Conservation (phyloP, 2,888 invertebrate species). For the Cephus pygmeus region DNA sequence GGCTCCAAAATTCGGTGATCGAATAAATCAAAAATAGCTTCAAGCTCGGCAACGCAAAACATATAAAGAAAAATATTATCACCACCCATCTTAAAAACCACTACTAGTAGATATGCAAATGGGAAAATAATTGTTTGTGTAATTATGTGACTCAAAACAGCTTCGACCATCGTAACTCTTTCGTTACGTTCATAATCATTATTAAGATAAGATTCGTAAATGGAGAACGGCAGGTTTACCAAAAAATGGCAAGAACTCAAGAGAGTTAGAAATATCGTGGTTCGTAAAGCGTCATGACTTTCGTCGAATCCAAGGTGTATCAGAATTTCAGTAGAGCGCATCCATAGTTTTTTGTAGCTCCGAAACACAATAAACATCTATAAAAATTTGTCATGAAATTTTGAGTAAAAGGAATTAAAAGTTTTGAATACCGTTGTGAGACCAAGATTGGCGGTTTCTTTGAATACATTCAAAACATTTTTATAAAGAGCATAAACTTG, state of each 20-base stretch:
- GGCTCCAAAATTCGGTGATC: not conserved
- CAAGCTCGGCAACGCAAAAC: constrained; percentile 11
- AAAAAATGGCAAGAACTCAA: constrained; percentile 8
- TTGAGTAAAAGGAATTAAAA: not conserved
- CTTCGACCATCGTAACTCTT: constrained; percentile 3
- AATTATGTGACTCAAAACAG: constrained; percentile 5
- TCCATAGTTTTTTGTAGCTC: constrained; percentile 5
- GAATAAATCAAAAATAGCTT: constrained; percentile 1
- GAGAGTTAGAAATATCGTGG: constrained; percentile 1
- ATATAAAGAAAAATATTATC: constrained; percentile 6
- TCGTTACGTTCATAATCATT: not conserved
- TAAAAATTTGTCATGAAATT: not conserved
- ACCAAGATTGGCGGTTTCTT: constrained; percentile 5
- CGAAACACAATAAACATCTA: constrained; percentile 1
- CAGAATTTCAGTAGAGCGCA: constrained; percentile 2
- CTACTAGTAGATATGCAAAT: constrained; percentile 5
- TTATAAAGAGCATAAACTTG: constrained; percentile 6
- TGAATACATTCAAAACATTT: constrained; percentile 3
- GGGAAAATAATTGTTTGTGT: constrained; percentile 8
- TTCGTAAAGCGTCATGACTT: not conserved
- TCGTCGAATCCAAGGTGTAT: not conserved
- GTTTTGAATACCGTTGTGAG: constrained; percentile 6
- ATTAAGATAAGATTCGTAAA: constrained; percentile 7
- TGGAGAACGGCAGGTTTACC: constrained; percentile 4
- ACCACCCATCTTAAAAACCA: not conserved